Conservation (phyloP, 2,888 invertebrate genomes). For the Schizotus pectinicornis region DNA sequence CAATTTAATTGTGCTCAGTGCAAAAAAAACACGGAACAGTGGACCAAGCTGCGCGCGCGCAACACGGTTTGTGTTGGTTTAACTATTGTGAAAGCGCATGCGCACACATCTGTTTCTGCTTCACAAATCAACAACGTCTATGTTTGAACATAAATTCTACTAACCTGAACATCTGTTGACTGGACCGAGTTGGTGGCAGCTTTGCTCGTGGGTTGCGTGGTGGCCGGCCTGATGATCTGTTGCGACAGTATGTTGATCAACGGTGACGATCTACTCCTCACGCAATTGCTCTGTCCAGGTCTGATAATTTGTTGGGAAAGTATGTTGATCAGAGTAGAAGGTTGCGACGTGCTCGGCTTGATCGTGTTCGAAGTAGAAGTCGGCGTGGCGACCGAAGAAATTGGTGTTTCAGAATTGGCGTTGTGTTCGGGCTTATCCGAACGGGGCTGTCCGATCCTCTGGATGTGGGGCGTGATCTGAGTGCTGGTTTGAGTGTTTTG, state of each 20-base stretch:
- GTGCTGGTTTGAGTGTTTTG: conserved; percentile 56
- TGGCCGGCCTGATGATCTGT: conserved; percentile 52
- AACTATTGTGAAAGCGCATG: too few species aligned
- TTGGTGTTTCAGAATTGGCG: conserved; percentile 32
- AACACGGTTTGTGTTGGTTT: too few species aligned
- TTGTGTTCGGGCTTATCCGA: conserved; percentile 47
- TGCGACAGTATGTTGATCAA: conserved; percentile 57
- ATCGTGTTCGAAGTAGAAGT: conserved; percentile 28
- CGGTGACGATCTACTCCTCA: conserved; percentile 48
- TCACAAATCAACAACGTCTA: too few species aligned
- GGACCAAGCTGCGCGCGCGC: too few species aligned
- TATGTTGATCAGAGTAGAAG: conserved; percentile 62
- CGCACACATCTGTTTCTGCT: too few species aligned
- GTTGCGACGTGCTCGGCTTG: conserved; percentile 51
- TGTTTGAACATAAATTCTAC: conserved; percentile 9
- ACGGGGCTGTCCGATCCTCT: conserved; percentile 58
- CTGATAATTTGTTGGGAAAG: conserved; percentile 62
- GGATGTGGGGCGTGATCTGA: conserved; percentile 60
- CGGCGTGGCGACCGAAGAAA: conserved; percentile 30
- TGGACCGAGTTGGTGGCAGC: not conserved
- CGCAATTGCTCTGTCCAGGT: conserved; percentile 48
- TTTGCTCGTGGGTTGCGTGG: conserved; percentile 23
- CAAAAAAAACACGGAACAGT: too few species aligned
- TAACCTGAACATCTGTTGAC: conserved; percentile 46
- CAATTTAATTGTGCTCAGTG: too few species aligned